These are phyloP conservation scores for Pseudocheirus occidentalis DNA, from an alignment of 2,797 vertebrate genomes.

Conservation along the genomic window DNA sequence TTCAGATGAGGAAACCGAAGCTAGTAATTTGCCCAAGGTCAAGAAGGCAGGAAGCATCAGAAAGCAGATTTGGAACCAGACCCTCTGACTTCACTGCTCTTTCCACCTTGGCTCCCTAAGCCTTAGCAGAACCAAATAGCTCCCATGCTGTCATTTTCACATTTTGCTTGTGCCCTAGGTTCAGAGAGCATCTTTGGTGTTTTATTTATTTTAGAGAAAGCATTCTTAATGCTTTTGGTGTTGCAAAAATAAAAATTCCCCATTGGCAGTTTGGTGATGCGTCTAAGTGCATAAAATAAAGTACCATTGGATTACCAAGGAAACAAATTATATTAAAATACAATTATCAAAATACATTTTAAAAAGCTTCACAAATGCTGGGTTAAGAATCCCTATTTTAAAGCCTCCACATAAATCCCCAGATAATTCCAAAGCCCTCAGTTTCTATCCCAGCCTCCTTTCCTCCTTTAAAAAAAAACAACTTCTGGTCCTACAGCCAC, in stretches of 20 bases:
- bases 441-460: background rate
- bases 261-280: background rate
- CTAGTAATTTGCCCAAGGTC: background rate
- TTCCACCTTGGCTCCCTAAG: background rate
- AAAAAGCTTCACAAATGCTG: background rate
- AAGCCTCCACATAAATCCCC: background rate
- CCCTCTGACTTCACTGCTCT: background rate
- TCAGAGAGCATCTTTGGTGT: background rate
- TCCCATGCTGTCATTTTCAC: background rate
- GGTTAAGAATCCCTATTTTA: background rate
- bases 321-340: background rate
- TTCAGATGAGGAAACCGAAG: background rate
- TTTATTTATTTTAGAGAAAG: background rate
- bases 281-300: background rate
- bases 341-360: background rate
- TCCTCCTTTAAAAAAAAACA: background rate
- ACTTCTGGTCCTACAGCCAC: background rate
- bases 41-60: background rate
- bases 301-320: background rate
- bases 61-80: background rate
- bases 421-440: background rate
- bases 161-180: background rate
- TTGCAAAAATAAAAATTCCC: background rate
- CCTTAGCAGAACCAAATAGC: background rate
- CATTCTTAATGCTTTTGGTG: background rate